These are phyloP conservation scores for Pogonocherus hispidulus DNA, from an alignment of 2,888 invertebrate species.

Conservation along the genomic window DNA sequence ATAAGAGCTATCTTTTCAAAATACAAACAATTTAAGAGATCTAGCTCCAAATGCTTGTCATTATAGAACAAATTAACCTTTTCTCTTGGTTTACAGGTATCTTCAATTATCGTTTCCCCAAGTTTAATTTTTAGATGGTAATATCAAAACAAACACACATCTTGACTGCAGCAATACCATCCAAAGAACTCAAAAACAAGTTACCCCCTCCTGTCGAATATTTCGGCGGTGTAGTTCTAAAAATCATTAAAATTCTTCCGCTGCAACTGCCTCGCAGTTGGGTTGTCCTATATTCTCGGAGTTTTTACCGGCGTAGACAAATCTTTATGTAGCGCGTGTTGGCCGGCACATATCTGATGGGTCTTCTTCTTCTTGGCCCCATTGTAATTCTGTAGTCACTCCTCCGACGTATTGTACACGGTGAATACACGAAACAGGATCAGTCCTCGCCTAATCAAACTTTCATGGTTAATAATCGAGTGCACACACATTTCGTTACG, in stretches of 20 bases:
- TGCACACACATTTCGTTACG: neutral
- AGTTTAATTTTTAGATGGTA: too few relatives aligned
- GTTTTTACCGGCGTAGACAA: conserved; percentile 28
- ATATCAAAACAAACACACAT: neutral
- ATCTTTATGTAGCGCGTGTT: conserved; percentile 20
- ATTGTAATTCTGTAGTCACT: conserved; percentile 18
- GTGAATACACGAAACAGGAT: neutral
- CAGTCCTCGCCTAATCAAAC: neutral
- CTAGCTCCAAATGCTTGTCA: too few relatives aligned
- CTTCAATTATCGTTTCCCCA: too few relatives aligned
- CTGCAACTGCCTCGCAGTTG: conserved; percentile 7
- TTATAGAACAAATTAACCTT: too few relatives aligned
- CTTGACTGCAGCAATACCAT: neutral
- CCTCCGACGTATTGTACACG: neutral
- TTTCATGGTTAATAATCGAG: neutral
- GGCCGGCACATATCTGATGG: conserved; percentile 19
- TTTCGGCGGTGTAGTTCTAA: conserved; percentile 23
- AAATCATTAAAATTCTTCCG: conserved; percentile 31
- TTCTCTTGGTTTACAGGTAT: too few relatives aligned
- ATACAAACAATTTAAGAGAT: too few relatives aligned
- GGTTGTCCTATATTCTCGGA: conserved; percentile 6
- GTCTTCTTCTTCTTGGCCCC: conserved; percentile 12
- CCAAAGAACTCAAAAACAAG: conserved; percentile 15
- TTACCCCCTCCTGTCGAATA: conserved; percentile 18
- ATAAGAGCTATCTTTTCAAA: too few relatives aligned